These are phyloP conservation scores for Nanorana parkeri DNA, from an alignment of 2,113 vertebrate species.

Conservation along the genomic window DNA sequence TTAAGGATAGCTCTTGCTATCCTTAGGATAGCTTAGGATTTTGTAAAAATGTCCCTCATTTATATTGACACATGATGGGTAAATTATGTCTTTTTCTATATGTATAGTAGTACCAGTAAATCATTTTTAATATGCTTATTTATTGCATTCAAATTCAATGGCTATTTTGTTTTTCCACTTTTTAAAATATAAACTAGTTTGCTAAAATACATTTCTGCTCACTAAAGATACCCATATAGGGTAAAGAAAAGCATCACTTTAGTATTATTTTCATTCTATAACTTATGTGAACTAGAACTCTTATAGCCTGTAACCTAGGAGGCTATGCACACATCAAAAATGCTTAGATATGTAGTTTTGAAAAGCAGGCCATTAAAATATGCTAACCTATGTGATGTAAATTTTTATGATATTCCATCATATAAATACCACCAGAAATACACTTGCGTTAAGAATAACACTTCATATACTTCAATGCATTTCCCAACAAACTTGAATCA, in stretches of 20 bases:
- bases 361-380: constrained; percentile 41
- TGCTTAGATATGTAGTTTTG: constrained; percentile 37
- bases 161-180: too few species aligned
- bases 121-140: too few species aligned
- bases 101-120: too few species aligned
- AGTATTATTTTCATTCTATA: neutral
- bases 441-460: constrained; percentile 49
- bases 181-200: too few species aligned
- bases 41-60: too few species aligned
- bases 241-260: neutral
- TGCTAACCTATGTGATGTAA: constrained; percentile 42
- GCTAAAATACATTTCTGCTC: too few species aligned
- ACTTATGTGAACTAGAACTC: neutral
- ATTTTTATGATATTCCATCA: constrained; percentile 51
- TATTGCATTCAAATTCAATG: too few species aligned
- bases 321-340: neutral
- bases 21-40: too few species aligned
- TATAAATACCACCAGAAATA: constrained; percentile 47
- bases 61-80: too few species aligned
- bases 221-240: too few species aligned
- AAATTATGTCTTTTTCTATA: too few species aligned
- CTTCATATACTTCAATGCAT: constrained; percentile 53
- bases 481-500: constrained; percentile 10
- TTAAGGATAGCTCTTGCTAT: too few species aligned
- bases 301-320: neutral